These are phyloP conservation scores for Gallinago paraguaiae DNA, from an alignment of 2,113 vertebrate genomes.

Conservation along the genomic window DNA sequence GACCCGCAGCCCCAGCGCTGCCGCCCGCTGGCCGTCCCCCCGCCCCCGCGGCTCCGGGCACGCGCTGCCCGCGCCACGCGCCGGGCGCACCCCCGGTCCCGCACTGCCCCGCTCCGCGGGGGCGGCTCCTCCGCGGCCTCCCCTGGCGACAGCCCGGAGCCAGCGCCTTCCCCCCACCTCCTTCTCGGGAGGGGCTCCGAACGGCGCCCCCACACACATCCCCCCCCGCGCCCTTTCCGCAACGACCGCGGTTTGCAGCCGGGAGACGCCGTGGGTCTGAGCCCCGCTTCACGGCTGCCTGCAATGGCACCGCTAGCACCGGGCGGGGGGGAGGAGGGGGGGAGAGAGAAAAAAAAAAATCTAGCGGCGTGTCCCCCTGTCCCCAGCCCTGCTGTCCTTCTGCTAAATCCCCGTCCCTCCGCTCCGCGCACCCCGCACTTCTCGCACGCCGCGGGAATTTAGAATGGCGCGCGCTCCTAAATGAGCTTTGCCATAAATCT, in stretches of 20 bases:
- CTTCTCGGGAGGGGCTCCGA: neutral
- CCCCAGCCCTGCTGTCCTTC: neutral
- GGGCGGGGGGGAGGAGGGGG: too few species aligned
- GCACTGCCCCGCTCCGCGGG: constrained; percentile 75
- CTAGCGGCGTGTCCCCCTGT: neutral
- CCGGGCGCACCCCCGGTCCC: neutral
- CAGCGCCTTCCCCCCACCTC: constrained; percentile 14
- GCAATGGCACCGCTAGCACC: constrained; percentile 22
- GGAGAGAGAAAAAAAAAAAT: neutral
- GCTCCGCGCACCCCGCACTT: neutral
- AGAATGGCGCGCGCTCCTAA: neutral
- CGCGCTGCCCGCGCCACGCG: neutral
- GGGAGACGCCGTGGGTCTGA: constrained; percentile 45
- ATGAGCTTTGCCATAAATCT: constrained; percentile 50
- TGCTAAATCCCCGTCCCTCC: neutral
- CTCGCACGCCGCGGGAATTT: neutral
- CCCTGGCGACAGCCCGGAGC: constrained; percentile 77
- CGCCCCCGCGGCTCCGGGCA: neutral
- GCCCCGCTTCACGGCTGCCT: constrained; percentile 65
- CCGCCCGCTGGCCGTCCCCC: too few species aligned
- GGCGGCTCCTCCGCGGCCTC: constrained; percentile 65
- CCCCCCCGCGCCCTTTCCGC: too few species aligned
- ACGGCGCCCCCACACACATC: constrained; percentile 61
- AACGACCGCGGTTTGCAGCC: constrained; percentile 52
- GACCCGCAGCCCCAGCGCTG: too few species aligned